Conservation (phyloP, 2,888 invertebrate genomes). For the Scaptomyza caliginosa region DNA sequence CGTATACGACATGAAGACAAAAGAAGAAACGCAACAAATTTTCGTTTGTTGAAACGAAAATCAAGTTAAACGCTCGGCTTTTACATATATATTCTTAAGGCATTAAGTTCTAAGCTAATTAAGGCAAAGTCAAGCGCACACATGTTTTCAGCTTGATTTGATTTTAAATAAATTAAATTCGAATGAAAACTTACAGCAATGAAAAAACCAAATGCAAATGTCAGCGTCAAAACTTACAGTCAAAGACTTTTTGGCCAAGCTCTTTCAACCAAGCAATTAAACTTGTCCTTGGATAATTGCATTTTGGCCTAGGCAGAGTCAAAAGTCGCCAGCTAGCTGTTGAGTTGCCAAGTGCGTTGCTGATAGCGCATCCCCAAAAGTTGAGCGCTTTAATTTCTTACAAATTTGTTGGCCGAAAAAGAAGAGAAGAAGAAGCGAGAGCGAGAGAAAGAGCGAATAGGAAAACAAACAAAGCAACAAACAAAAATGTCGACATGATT, state of each 20-base stretch:
- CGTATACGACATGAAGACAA: constrained; percentile 55
- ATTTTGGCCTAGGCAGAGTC: constrained; percentile 74
- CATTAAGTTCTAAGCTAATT: constrained; percentile 29
- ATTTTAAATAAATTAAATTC: constrained; percentile 59
- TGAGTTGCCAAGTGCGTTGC: constrained; percentile 74
- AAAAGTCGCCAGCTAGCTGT: constrained; percentile 58
- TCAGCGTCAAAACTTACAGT: constrained; percentile 51
- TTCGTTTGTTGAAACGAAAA: background rate
- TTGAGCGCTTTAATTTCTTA: constrained; percentile 77
- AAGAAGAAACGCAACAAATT: constrained; percentile 52
- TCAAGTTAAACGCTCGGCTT: constrained; percentile 17
- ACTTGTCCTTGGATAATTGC: constrained; percentile 83
- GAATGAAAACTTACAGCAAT: constrained; percentile 3
- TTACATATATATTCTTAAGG: background rate
- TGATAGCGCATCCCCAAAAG: constrained; percentile 73
- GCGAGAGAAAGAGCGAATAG: background rate
- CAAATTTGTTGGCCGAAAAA: constrained; percentile 68
- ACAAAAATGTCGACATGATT: constrained; percentile 79
- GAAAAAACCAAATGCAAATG: constrained; percentile 43
- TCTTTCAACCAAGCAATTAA: constrained; percentile 81
- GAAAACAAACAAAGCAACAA: constrained; percentile 70
- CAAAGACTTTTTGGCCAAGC: constrained; percentile 12
- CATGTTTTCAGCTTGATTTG: constrained; percentile 59
- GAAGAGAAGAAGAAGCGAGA: constrained; percentile 1
- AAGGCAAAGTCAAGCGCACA: background rate